phyloP scores from a whole-genome alignment of 2,113 vertebrate genomes.

The Porphyrio hochstetteri region DNA sequence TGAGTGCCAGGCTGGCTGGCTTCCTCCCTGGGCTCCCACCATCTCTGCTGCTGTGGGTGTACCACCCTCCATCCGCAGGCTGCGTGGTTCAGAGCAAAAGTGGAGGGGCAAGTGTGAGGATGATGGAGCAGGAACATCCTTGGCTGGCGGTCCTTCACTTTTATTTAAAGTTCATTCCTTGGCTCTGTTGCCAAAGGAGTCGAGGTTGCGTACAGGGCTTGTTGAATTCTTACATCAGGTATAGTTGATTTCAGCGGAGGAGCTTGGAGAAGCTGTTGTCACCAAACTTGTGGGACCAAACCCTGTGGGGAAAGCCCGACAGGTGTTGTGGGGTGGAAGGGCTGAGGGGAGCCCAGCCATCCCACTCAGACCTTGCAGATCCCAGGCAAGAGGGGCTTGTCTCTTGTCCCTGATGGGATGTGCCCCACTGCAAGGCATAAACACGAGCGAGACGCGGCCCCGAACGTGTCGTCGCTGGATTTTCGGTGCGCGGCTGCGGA shows the following conservation, averaged over 20 bases:
- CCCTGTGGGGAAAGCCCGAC: neutral
- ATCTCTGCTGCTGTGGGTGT: neutral
- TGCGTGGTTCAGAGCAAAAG: neutral
- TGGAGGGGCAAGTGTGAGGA: neutral
- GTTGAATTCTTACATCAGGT: neutral
- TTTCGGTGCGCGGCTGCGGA: fast-evolving
- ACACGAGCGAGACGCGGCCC: fast-evolving
- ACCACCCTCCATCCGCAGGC: neutral
- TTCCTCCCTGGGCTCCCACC: neutral
- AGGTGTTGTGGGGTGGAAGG: neutral
- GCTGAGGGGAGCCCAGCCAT: neutral
- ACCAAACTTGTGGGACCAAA: neutral
- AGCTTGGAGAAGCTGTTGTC: neutral
- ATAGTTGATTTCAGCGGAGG: neutral
- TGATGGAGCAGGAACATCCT: neutral
- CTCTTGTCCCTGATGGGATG: neutral
- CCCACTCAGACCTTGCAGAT: neutral
- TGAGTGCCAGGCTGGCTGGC: neutral
- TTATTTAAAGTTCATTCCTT: neutral
- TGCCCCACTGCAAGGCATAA: neutral
- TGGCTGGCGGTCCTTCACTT: neutral
- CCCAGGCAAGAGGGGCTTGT: neutral
- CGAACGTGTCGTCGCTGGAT: neutral
- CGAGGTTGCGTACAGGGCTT: neutral
- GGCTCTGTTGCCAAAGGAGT: neutral